Percentiles rank a stretch among this genome's conserved stretches.
Evolutionary conservation across 2,113 vertebrate species (phyloP).

Genomic region (Pygathrix nemaeus): DNA sequence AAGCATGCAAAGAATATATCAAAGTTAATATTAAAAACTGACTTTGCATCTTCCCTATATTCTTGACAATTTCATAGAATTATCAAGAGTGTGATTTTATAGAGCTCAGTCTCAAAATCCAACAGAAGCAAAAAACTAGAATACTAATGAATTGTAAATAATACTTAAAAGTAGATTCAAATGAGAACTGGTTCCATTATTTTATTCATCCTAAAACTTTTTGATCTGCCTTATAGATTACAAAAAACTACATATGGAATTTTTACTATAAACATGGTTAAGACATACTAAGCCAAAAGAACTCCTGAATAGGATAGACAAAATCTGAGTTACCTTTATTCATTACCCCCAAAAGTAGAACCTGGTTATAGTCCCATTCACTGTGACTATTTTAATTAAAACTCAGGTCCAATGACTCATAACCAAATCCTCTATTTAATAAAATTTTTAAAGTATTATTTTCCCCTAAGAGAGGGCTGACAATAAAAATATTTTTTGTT

Average conservation of each 20-base stretch:
- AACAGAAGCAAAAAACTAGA: conserved; percentile 54
- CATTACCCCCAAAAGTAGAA: conserved; percentile 8
- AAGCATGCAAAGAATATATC: conserved; percentile 39
- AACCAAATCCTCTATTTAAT: background rate
- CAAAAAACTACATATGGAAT: background rate
- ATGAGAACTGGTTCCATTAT: conserved; percentile 12
- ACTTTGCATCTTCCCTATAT: conserved; percentile 40
- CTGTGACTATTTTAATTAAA: conserved; percentile 49
- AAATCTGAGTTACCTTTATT: conserved; percentile 20
- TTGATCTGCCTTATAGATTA: background rate
- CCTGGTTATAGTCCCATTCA: background rate
- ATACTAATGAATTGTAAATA: conserved; percentile 42
- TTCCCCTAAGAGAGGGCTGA: background rate
- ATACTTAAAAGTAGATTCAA: conserved; percentile 29
- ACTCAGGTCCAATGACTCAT: conserved; percentile 4
- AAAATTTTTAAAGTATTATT: background rate
- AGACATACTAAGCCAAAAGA: conserved; percentile 19
- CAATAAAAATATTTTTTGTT: background rate
- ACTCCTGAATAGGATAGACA: conserved; percentile 13
- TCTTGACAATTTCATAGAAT: conserved; percentile 39
- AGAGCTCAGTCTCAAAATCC: conserved; percentile 42
- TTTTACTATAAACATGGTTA: conserved; percentile 42
- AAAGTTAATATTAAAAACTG: conserved; percentile 56
- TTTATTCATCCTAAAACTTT: conserved; percentile 21
- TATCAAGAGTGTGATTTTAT: conserved; percentile 38